phyloP scores from a whole-genome alignment of 2,797 vertebrate genomes.

The Tamandua tetradactyla region DNA sequence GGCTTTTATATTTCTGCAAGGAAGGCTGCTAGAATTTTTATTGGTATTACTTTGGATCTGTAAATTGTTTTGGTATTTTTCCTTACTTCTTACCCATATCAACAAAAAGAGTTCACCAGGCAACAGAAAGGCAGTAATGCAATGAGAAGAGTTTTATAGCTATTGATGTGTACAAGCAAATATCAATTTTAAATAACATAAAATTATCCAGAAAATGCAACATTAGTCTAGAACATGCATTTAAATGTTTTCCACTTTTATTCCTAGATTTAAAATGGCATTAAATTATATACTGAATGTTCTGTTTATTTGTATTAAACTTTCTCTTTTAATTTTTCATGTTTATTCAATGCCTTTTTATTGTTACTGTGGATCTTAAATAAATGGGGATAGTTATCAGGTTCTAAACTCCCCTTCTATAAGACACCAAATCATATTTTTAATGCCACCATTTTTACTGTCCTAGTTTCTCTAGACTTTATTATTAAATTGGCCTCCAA shows the following conservation, averaged over 20 bases:
- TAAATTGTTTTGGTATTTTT: not conserved
- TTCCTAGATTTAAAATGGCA: not conserved
- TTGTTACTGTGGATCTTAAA: not conserved
- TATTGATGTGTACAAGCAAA: not conserved
- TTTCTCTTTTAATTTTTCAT: not conserved
- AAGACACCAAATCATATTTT: not conserved
- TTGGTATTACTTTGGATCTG: no score
- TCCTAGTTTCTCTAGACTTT: not conserved
- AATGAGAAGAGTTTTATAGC: not conserved
- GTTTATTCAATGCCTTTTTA: not conserved
- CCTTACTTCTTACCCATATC: not conserved
- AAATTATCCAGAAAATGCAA: not conserved
- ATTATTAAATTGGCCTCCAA: conserved; percentile 13
- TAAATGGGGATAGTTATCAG: not conserved
- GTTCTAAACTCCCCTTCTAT: not conserved
- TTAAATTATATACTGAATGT: not conserved
- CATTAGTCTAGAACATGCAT: not conserved
- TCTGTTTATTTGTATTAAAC: not conserved
- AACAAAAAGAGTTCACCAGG: not conserved
- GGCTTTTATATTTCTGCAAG: no score
- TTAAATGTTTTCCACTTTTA: not conserved
- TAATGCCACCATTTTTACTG: not conserved
- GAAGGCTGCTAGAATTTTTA: no score
- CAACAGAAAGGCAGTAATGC: not conserved
- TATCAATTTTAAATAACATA: not conserved